Evolutionary conservation across 2,113 vertebrate genomes (phyloP).

Genomic region (Pterocles burchelli): DNA sequence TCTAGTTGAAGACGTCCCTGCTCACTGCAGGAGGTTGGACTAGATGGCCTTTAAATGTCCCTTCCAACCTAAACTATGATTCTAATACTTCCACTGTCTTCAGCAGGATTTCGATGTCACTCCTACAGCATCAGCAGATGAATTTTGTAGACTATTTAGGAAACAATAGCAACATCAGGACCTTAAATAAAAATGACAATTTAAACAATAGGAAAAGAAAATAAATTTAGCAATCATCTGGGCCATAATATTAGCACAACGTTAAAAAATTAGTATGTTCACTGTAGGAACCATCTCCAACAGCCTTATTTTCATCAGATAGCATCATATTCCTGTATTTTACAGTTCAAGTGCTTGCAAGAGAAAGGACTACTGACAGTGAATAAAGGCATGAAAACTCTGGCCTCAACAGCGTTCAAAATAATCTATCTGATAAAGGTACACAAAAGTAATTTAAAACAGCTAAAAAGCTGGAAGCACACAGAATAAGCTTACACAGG

Average conservation of each 20-base stretch:
- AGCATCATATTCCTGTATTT: background rate
- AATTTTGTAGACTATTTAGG: background rate
- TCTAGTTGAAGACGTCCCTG: background rate
- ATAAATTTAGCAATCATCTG: background rate
- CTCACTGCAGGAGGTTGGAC: background rate
- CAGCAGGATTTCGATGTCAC: background rate
- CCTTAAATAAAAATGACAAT: background rate
- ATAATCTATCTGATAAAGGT: background rate
- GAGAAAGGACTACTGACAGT: background rate
- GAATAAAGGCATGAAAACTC: background rate
- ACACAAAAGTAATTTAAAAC: background rate
- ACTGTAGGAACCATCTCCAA: background rate
- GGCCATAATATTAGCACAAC: background rate
- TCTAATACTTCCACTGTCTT: background rate
- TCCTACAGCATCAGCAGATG: background rate
- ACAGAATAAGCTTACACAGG: background rate
- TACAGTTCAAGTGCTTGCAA: background rate
- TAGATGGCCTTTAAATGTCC: background rate
- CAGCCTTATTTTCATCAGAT: background rate
- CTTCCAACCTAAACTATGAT: background rate
- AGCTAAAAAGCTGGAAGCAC: background rate
- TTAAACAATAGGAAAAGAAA: background rate
- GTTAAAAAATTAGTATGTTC: background rate
- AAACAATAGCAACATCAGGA: background rate
- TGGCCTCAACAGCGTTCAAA: background rate